Conservation (phyloP, 2,888 invertebrate species). For the Morinoia aosen region DNA sequence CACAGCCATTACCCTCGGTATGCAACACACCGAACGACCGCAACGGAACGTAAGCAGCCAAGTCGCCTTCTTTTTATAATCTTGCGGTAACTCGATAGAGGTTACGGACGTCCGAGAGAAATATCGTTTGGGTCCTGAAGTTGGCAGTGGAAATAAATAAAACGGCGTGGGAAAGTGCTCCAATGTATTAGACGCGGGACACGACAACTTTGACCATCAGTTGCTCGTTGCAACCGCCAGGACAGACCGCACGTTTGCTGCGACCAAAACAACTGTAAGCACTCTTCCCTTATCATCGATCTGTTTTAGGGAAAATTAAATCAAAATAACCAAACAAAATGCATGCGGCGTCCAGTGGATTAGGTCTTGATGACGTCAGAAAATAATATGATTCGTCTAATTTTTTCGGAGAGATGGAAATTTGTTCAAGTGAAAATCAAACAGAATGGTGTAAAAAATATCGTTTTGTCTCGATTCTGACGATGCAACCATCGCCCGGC, state of each 20-base stretch:
- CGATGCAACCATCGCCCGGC: background rate
- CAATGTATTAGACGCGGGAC: conserved; percentile 32
- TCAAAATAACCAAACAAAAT: conserved; percentile 44
- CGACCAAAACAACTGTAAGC: conserved; percentile 19
- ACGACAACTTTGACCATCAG: conserved; percentile 21
- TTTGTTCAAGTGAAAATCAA: background rate
- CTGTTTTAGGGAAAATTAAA: conserved; percentile 50
- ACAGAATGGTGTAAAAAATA: background rate
- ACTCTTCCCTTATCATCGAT: conserved; percentile 20
- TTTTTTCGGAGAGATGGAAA: background rate
- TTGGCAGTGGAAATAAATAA: conserved; percentile 8
- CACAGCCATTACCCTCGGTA: background rate
- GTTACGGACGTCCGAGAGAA: background rate
- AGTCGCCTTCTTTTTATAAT: background rate
- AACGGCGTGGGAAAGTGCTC: conserved; percentile 19
- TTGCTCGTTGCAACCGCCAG: background rate
- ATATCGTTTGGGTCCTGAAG: background rate
- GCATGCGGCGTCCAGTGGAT: background rate
- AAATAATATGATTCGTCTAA: background rate
- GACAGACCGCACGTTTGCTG: background rate
- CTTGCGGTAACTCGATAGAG: background rate
- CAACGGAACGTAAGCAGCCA: background rate
- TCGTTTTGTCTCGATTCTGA: background rate
- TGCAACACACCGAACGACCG: background rate
- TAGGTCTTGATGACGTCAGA: background rate